Percentiles rank a stretch among this genome's conserved stretches.
Evolutionary conservation across 2,113 vertebrate genomes (phyloP).

Genomic region (Mirounga angustirostris): DNA sequence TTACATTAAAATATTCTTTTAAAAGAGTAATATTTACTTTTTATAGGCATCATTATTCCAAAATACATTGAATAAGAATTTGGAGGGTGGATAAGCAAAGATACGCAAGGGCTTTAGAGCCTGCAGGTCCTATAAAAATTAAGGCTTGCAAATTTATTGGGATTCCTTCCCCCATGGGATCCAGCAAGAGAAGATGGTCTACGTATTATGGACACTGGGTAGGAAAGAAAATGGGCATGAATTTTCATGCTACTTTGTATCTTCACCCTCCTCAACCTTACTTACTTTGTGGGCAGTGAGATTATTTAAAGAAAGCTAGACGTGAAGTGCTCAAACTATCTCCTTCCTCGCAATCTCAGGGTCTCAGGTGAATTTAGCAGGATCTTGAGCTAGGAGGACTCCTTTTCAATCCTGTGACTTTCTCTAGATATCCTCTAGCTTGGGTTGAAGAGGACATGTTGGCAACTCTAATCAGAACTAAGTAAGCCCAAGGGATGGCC

Average conservation of each 20-base stretch:
- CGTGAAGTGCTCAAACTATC: not conserved
- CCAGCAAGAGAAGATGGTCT: not conserved
- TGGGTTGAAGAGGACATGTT: not conserved
- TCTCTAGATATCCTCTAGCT: not conserved
- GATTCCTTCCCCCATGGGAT: not conserved
- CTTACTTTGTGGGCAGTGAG: not conserved
- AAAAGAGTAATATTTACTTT: conserved; percentile 27
- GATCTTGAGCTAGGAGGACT: not conserved
- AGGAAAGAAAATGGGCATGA: not conserved
- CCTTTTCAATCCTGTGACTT: not conserved
- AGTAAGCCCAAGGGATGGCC: not conserved
- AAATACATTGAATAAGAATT: conserved; percentile 41
- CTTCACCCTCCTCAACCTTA: not conserved
- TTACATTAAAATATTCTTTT: conserved; percentile 37
- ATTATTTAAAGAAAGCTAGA: not conserved
- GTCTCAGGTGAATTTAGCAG: not conserved
- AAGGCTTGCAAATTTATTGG: not conserved
- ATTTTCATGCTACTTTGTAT: not conserved
- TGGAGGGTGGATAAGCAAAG: not conserved
- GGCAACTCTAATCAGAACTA: not conserved
- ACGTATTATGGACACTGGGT: not conserved
- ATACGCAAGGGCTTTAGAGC: not conserved
- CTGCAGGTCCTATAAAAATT: not conserved
- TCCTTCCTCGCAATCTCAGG: not conserved
- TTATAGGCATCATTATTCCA: not conserved